Evolutionary conservation across 2,888 invertebrate genomes (phyloP).

Genomic region (Myathropa florea): DNA sequence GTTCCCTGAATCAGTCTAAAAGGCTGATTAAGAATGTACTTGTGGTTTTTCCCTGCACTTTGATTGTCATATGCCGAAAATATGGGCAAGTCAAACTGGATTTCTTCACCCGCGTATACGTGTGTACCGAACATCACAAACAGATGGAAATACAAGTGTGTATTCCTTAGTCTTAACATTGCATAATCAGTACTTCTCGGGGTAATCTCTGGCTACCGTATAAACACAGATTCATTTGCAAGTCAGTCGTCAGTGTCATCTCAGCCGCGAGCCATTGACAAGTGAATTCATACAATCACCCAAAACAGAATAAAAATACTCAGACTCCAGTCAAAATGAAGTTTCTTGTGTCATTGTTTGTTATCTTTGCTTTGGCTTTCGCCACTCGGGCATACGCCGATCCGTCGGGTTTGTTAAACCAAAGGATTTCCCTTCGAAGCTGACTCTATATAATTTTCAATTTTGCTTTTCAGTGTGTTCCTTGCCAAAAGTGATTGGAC

Average conservation of each 20-base stretch:
- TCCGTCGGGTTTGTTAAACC: constrained; percentile 36
- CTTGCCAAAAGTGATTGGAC: constrained; percentile 72
- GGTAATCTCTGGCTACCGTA: constrained; percentile 23
- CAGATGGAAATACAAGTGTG: neutral
- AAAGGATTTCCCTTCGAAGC: neutral
- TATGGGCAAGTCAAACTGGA: neutral
- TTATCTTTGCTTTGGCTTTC: constrained; percentile 65
- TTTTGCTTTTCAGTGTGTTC: constrained; percentile 67
- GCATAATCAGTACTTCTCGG: neutral
- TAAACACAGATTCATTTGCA: constrained; percentile 31
- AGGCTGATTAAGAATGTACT: too few relatives aligned
- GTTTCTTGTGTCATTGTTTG: constrained; percentile 60
- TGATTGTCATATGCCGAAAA: neutral
- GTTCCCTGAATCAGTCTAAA: too few relatives aligned
- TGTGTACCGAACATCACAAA: neutral
- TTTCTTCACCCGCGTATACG: neutral
- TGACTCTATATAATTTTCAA: neutral
- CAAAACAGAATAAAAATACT: constrained; percentile 31
- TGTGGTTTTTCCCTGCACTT: neutral
- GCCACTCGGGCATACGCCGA: constrained; percentile 40
- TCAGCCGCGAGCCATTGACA: constrained; percentile 4
- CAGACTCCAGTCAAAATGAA: constrained; percentile 64
- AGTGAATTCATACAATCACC: constrained; percentile 4
- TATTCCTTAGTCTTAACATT: constrained; percentile 47
- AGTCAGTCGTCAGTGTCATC: constrained; percentile 24